A percentile compares a stretch with the other conserved stretches of the same genome.
Conservation (phyloP, 2,797 vertebrate species). For the Melanotaenia trifasciata region DNA sequence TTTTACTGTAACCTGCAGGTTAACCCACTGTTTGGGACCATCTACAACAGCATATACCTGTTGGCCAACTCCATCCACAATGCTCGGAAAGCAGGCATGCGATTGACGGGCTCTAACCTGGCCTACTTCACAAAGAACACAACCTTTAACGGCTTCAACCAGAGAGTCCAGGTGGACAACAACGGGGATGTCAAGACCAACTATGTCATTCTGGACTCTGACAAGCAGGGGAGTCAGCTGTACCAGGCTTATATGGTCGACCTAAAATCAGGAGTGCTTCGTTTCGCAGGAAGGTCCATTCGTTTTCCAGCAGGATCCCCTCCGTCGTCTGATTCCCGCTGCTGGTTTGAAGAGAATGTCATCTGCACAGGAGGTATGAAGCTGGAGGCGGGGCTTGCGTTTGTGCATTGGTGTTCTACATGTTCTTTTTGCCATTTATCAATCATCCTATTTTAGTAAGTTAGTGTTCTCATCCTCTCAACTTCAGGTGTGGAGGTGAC, state of each 20-base stretch:
- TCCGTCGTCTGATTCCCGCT: slow-evolving; percentile 87
- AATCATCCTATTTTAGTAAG: not conserved
- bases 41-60: slow-evolving; percentile 93
- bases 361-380: slow-evolving; percentile 87
- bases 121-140: slow-evolving; percentile 86
- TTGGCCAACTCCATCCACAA: slow-evolving; percentile 88
- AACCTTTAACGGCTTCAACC: slow-evolving; percentile 91
- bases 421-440: not conserved
- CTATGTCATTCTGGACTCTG: slow-evolving; percentile 89
- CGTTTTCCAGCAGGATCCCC: slow-evolving; percentile 86
- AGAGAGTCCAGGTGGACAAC: slow-evolving; percentile 82
- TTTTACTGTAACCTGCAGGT: slow-evolving; percentile 76
- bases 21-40: slow-evolving; percentile 93
- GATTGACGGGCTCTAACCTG: slow-evolving; percentile 82
- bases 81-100: slow-evolving; percentile 78
- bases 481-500: slow-evolving; percentile 83
- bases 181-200: slow-evolving; percentile 82
- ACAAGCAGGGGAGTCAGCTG: slow-evolving; percentile 83
- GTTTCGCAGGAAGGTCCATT: slow-evolving; percentile 81
- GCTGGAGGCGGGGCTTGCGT: not conserved
- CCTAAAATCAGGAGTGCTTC: slow-evolving; percentile 73
- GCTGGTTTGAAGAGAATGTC: slow-evolving; percentile 88
- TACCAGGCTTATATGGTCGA: slow-evolving; percentile 87
- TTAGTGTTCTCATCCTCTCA: slow-evolving; percentile 22
- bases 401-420: not conserved